Base-by-base conservation (phyloP, 2,888 invertebrate genomes). In the Ophion obscuratus region DNA sequence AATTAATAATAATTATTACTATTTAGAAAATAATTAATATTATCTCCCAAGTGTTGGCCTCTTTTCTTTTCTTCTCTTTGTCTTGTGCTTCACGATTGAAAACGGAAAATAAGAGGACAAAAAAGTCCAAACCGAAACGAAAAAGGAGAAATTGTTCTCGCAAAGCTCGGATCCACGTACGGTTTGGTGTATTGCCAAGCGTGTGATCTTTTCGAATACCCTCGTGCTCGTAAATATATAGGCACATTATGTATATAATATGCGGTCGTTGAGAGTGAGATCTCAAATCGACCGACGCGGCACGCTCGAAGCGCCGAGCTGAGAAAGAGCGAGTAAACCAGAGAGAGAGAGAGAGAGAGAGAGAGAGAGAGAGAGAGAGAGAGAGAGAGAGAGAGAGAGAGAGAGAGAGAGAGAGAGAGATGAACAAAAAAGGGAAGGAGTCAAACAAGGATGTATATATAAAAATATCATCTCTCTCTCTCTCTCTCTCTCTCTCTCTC, bases 271-370 rank as follows among this genome's bases (percentile, higher is more conserved):
- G 40, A 75, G 81, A 87, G 83, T 86, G 81, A 87, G 87, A 85
- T 81, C 85, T 86, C 84, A 87, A 84, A 84, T 81, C 83, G 85
- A 81, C 66, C 79, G 76, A 85, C 78, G 62, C 79, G 66, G 75
- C 80, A 47, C 71, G 88, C 83, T 75, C 67, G 83, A 64, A 75
- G 75, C 75, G 79, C 79, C 82, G 77, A 73, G 81, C 71, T 81
- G 61, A 80, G 66, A 81, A 75, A 81, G 75, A 80, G 47, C 73
- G 67, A 31, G 71, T 57, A 62, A 70, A 70, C 71, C 47, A 36
- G 68, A 62, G 36, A 62, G 66, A 17, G 67, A 67, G 44, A 71
- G 81, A 82, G 66, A 84, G 44, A 68, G 67, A 44, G 44, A 44
- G 20, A 24, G 67, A 67, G 40, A 79, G 81, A 83, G 66, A 84